Percentiles rank a stretch among this genome's conserved stretches.
Evolutionary conservation across 64 coral and sea anemone genomes (phyloP).

Genomic region (Anthopleura sola): DNA sequence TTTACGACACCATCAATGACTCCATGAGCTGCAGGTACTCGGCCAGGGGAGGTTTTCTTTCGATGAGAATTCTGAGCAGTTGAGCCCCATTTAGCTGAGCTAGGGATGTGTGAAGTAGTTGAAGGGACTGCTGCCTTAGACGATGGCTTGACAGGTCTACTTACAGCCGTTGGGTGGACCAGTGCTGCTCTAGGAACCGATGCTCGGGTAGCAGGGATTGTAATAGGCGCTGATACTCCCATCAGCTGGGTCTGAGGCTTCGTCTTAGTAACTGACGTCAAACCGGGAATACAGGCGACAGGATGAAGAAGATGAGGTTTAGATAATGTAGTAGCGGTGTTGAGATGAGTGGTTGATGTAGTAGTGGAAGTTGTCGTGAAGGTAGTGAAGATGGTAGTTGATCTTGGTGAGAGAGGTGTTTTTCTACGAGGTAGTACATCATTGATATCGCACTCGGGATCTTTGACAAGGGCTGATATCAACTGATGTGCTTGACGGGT

Average conservation of each 20-base stretch:
- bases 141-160: not conserved
- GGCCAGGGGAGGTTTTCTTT: conserved; percentile 48
- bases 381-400: conserved; percentile 20
- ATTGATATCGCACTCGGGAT: conserved; percentile 98
- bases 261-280: not conserved
- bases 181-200: not conserved
- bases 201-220: not conserved
- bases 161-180: not conserved
- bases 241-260: not conserved
- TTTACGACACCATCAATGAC: not conserved
- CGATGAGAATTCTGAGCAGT: conserved; percentile 26
- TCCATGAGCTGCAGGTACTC: conserved; percentile 29
- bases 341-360: conserved; percentile 31
- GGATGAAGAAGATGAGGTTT: conserved; percentile 17
- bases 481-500: conserved; percentile 92
- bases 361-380: conserved; percentile 54
- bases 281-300: not conserved
- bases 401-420: conserved; percentile 51
- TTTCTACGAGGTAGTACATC: conserved; percentile 93
- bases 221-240: not conserved
- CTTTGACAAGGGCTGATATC: conserved; percentile 92
- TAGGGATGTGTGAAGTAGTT: conserved; percentile 48
- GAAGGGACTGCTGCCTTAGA: conserved; percentile 14
- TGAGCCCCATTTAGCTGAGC: conserved; percentile 52
- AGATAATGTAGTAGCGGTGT: conserved; percentile 27